Percentiles rank a stretch among this genome's conserved stretches.
Conservation (phyloP, 2,888 invertebrate genomes). For the Callimorpha dominula region DNA sequence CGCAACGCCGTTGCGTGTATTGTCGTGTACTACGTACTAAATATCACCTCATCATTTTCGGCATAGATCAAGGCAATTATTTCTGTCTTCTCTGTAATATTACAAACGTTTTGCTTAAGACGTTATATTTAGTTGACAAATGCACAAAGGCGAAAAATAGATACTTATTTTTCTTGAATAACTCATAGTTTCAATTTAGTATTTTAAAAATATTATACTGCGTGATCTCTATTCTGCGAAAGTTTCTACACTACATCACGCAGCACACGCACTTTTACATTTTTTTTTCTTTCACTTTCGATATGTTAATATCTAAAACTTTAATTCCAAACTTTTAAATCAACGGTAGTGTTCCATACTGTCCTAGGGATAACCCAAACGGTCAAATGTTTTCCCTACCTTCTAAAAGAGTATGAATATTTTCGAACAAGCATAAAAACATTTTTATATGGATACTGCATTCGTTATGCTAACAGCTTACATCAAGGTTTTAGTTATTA, state of each 20-base stretch:
- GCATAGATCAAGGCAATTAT: constrained; percentile 62
- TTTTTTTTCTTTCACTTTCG: too few species aligned
- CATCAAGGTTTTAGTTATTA: neutral
- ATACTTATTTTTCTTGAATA: too few species aligned
- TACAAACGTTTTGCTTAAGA: constrained; percentile 17
- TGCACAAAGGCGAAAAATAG: neutral
- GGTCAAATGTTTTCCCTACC: neutral
- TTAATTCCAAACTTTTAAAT: too few species aligned
- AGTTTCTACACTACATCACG: neutral
- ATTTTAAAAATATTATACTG: neutral
- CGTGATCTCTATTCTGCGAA: neutral
- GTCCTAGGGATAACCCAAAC: neutral
- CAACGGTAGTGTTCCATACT: neutral
- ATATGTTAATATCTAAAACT: too few species aligned
- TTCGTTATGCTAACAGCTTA: neutral
- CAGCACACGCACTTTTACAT: too few species aligned
- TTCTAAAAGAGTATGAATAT: neutral
- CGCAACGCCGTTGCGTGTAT: constrained; percentile 10
- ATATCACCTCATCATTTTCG: constrained; percentile 48
- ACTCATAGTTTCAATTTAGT: neutral
- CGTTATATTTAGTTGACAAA: neutral
- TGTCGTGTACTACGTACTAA: constrained; percentile 18
- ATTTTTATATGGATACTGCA: neutral
- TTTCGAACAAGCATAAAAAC: neutral
- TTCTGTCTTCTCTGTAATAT: constrained; percentile 34